Percentiles rank a stretch among this genome's conserved stretches.
Conservation (phyloP, 2,888 invertebrate genomes). For the Pterobdella sp. region DNA sequence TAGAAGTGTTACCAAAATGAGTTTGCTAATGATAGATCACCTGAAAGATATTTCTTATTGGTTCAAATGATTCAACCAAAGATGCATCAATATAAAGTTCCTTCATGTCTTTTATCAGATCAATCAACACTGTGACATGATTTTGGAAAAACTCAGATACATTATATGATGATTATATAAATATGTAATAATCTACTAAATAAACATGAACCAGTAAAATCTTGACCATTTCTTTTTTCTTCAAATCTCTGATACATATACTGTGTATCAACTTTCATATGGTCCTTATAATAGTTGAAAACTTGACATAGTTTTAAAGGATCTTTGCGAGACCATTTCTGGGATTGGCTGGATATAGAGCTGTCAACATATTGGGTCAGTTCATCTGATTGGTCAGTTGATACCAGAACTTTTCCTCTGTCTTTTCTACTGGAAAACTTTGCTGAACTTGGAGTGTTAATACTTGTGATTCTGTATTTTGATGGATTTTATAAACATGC, state of each 20-base stretch:
- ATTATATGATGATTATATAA: too few relatives aligned
- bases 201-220: background rate
- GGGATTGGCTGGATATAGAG: background rate
- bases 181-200: too few relatives aligned
- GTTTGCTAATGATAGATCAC: background rate
- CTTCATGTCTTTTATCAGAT: slow-evolving; percentile 6
- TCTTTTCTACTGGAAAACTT: background rate
- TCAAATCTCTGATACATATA: background rate
- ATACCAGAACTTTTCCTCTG: slow-evolving; percentile 3
- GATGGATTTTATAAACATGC: too few relatives aligned
- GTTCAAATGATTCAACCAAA: background rate
- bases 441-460: background rate
- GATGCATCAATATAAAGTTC: background rate
- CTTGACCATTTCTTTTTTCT: background rate
- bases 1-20: background rate
- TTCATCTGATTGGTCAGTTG: slow-evolving; percentile 5
- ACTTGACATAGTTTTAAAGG: background rate
- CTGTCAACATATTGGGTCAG: background rate
- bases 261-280: background rate
- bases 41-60: background rate
- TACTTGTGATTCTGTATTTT: background rate
- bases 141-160: too few relatives aligned
- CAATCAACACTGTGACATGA: background rate
- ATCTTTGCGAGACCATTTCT: slow-evolving; percentile 1
- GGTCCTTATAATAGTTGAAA: background rate